Conservation (phyloP, 2,113 vertebrate species). For the Tachysurus fulvidraco region DNA sequence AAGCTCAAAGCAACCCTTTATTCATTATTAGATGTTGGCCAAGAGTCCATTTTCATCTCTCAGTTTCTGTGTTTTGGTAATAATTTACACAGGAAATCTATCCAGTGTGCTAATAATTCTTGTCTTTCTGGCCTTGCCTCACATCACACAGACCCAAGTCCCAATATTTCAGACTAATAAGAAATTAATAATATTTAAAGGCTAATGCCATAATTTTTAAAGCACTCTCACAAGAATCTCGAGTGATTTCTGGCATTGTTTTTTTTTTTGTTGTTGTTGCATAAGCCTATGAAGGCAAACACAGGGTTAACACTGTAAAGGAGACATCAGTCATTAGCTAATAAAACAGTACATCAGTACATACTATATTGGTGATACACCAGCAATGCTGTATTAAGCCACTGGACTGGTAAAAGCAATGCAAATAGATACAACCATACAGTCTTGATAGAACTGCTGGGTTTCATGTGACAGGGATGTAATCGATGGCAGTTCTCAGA, state of each 20-base stretch:
- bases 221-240: slow-evolving; percentile 15
- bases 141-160: slow-evolving; percentile 41
- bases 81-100: slow-evolving; percentile 31
- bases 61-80: slow-evolving; percentile 22
- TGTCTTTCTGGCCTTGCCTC: slow-evolving; percentile 42
- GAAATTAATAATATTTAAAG: slow-evolving; percentile 53
- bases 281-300: slow-evolving; percentile 25
- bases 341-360: slow-evolving; percentile 41
- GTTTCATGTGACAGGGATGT: slow-evolving; percentile 40
- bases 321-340: slow-evolving; percentile 48
- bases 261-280: slow-evolving; percentile 7
- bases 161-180: slow-evolving; percentile 55
- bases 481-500: slow-evolving; percentile 53
- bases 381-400: slow-evolving; percentile 26
- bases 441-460: slow-evolving; percentile 57
- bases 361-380: not conserved
- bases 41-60: slow-evolving; percentile 28
- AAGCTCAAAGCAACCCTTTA: not conserved
- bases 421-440: slow-evolving; percentile 49
- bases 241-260: slow-evolving; percentile 20
- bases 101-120: slow-evolving; percentile 41
- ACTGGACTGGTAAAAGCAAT: slow-evolving; percentile 45
- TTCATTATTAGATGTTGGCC: slow-evolving; percentile 14
- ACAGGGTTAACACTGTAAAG: slow-evolving; percentile 51
- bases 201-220: slow-evolving; percentile 45